A percentile compares a stretch with the other conserved stretches of the same genome.
These are phyloP conservation scores for Gorsachius magnificus DNA, from an alignment of 2,797 vertebrate genomes.

Conservation along the genomic window DNA sequence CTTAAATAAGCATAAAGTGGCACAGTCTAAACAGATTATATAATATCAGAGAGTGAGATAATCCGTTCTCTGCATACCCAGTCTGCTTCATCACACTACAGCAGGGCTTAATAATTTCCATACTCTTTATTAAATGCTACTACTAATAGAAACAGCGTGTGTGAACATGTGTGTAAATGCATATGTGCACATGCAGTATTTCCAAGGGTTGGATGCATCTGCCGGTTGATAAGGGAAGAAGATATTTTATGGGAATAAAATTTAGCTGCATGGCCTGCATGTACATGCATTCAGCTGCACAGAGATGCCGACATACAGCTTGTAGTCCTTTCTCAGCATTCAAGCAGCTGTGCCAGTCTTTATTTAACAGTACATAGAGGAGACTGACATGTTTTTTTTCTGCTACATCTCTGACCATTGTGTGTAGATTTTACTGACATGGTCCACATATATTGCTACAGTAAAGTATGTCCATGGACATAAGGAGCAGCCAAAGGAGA, in stretches of 20 bases:
- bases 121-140: background rate
- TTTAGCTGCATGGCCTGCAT: background rate
- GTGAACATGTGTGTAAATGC: background rate
- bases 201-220: background rate
- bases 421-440: background rate
- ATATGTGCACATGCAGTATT: background rate
- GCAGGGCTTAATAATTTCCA: background rate
- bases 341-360: background rate
- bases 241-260: background rate
- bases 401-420: background rate
- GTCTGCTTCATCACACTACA: background rate
- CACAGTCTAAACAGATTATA: slow-evolving; percentile 64
- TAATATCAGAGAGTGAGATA: slow-evolving; percentile 42
- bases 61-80: background rate
- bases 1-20: slow-evolving; percentile 56
- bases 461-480: background rate
- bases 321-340: background rate
- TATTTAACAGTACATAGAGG: background rate
- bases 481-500: background rate
- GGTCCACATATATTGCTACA: background rate
- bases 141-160: background rate
- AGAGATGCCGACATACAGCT: background rate
- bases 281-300: background rate
- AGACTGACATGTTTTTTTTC: background rate
- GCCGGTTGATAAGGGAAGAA: background rate